These are phyloP conservation scores for Agelaius tricolor DNA, from an alignment of 2,113 vertebrate genomes.

Conservation along the genomic window DNA sequence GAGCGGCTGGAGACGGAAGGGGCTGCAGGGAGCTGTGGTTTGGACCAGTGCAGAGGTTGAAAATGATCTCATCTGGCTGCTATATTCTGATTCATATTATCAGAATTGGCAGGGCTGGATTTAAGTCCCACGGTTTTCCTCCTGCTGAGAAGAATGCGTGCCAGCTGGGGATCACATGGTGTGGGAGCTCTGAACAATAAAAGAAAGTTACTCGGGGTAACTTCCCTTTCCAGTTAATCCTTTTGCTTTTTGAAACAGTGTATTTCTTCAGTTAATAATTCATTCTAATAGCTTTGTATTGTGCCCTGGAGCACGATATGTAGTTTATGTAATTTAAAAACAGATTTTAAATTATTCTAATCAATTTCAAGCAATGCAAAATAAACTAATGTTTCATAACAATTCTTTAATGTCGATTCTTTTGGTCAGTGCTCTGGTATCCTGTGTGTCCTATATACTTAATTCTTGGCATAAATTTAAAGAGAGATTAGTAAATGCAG, in stretches of 20 bases:
- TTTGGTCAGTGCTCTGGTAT: not conserved
- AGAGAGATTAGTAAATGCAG: not conserved
- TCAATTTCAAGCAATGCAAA: not conserved
- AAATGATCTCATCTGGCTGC: conserved; percentile 21
- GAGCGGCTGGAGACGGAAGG: not conserved
- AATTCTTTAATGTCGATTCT: not conserved
- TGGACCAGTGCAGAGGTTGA: not conserved
- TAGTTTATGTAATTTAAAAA: not conserved
- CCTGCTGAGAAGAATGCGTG: not conserved
- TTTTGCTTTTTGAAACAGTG: not conserved
- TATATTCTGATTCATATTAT: not conserved
- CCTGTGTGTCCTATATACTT: not conserved
- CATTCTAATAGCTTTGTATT: not conserved
- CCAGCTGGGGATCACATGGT: not conserved
- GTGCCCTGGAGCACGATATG: not conserved
- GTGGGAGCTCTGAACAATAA: not conserved
- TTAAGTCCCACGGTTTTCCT: not conserved
- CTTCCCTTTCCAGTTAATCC: not conserved
- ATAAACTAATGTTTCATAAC: not conserved
- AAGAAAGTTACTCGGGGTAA: conserved; percentile 25
- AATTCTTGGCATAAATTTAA: not conserved
- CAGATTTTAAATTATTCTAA: not conserved
- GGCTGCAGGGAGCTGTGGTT: conserved; percentile 7
- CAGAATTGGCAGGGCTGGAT: not conserved
- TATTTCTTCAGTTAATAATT: not conserved